A percentile compares a stretch with the other conserved stretches of the same genome.
These are phyloP conservation scores for Xerus inauris DNA, from an alignment of 2,113 vertebrate species.

Conservation along the genomic window DNA sequence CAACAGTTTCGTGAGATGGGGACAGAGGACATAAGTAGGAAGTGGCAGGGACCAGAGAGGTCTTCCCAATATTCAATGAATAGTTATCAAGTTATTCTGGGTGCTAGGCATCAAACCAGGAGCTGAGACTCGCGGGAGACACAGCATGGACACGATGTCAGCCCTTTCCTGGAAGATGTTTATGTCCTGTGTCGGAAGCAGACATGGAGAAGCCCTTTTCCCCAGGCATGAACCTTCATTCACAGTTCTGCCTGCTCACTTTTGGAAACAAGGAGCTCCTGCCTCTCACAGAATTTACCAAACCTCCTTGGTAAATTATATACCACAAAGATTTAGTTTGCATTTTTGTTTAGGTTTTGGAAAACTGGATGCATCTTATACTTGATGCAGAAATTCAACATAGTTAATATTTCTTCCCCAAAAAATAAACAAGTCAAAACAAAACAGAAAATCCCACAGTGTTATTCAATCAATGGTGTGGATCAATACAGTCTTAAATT, in stretches of 20 bases:
- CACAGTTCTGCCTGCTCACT: neutral
- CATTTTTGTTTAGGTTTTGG: neutral
- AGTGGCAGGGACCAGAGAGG: neutral
- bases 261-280: neutral
- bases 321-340: neutral
- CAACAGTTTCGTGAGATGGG: neutral
- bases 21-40: neutral
- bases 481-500: neutral
- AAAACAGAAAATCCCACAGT: neutral
- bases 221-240: neutral
- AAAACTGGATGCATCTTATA: conserved; percentile 12
- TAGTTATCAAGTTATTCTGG: neutral
- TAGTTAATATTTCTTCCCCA: neutral
- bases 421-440: neutral
- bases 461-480: neutral
- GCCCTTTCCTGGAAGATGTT: neutral
- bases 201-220: neutral
- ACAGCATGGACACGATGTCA: neutral
- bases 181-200: neutral
- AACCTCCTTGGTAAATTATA: neutral
- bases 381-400: neutral
- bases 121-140: neutral
- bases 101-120: neutral
- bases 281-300: neutral
- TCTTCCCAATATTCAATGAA: neutral